Evolutionary conservation across 1,140 invertebrate genomes (phyloP).

Genomic region (Sminthurides bifidus): DNA sequence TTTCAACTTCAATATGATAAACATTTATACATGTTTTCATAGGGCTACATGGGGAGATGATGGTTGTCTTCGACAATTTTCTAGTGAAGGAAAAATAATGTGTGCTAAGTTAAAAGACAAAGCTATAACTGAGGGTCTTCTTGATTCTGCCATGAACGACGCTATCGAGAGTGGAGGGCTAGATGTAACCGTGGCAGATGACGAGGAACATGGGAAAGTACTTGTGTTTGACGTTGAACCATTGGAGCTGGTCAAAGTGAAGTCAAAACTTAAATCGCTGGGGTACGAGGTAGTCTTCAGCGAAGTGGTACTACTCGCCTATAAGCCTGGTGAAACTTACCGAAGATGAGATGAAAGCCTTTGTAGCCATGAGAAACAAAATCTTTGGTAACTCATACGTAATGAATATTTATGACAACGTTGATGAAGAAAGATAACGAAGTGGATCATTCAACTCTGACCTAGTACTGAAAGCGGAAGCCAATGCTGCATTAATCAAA

Average conservation of each 20-base stretch:
- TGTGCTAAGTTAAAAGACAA: conserved; percentile 11
- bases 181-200: conserved; percentile 16
- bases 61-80: conserved; percentile 7
- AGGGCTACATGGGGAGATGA: background rate
- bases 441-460: too few relatives aligned
- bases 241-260: conserved; percentile 30
- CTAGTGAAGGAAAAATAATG: conserved; percentile 18
- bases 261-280: conserved; percentile 35
- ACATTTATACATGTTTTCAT: too few relatives aligned
- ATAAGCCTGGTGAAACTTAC: conserved; percentile 34
- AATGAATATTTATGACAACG: too few relatives aligned
- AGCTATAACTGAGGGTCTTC: background rate
- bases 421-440: too few relatives aligned
- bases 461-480: too few relatives aligned
- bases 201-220: conserved; percentile 16
- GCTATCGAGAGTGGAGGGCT: conserved; percentile 25
- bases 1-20: too few relatives aligned
- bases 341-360: conserved; percentile 37
- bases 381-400: too few relatives aligned
- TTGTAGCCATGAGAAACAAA: too few relatives aligned
- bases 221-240: conserved; percentile 22
- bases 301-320: conserved; percentile 42
- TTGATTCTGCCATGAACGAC: conserved; percentile 15
- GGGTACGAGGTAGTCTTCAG: conserved; percentile 40
- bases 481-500: too few relatives aligned